Percentiles rank a stretch among this genome's conserved stretches.
Evolutionary conservation across 2,113 vertebrate species (phyloP).

Genomic region (Protobothrops flavoviridis): DNA sequence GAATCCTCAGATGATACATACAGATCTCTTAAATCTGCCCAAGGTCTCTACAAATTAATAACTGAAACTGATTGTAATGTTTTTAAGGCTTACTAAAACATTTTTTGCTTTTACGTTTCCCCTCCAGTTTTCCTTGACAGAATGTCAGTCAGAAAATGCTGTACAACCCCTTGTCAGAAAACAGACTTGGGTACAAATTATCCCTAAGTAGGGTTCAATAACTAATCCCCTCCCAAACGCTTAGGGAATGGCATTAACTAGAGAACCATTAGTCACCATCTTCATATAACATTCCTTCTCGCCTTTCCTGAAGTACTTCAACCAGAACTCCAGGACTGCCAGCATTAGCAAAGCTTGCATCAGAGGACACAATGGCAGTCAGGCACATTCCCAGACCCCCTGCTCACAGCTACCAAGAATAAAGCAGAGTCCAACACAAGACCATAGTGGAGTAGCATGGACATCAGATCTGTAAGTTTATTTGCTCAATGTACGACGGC

Average conservation of each 20-base stretch:
- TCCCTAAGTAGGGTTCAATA: background rate
- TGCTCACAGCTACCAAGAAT: background rate
- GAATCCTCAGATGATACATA: background rate
- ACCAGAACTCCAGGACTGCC: background rate
- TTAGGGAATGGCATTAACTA: background rate
- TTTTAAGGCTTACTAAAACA: background rate
- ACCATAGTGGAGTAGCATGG: conserved; percentile 57
- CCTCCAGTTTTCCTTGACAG: background rate
- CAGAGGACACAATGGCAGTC: background rate
- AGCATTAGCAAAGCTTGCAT: background rate
- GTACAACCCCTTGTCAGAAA: background rate
- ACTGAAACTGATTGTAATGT: background rate
- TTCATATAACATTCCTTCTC: background rate
- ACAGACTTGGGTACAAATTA: background rate
- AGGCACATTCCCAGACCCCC: background rate
- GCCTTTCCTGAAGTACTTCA: background rate
- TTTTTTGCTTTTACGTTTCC: background rate
- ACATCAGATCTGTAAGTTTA: conserved; percentile 91
- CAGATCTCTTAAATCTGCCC: background rate
- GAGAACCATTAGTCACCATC: background rate
- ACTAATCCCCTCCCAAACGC: background rate
- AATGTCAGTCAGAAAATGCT: background rate
- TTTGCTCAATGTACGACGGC: conserved; percentile 98
- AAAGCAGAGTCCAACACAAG: conserved; percentile 39
- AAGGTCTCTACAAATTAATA: background rate